Conservation (phyloP, 53 echinoderm and acorn worm genomes). For the Antedon mediterranea region DNA sequence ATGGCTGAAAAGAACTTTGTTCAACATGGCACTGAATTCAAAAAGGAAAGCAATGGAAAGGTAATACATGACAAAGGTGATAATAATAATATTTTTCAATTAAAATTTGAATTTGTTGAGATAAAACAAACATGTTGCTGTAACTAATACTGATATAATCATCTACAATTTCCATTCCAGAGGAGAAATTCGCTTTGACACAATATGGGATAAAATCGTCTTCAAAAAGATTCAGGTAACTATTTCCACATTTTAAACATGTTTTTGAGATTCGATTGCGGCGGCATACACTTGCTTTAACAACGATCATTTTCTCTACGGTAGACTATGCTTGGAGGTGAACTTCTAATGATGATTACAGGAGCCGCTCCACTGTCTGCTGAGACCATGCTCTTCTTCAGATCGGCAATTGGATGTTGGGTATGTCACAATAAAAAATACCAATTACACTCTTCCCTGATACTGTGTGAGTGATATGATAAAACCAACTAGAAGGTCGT, state of each 20-base stretch:
- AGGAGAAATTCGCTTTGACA: slow-evolving; percentile 42
- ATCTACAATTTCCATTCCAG: slow-evolving; percentile 20
- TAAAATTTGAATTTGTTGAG: too few relatives aligned
- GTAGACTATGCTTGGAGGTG: slow-evolving; percentile 37
- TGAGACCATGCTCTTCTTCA: slow-evolving; percentile 58
- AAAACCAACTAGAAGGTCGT: too few relatives aligned
- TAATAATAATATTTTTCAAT: too few relatives aligned
- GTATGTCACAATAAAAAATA: slow-evolving; percentile 10
- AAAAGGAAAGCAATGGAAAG: slow-evolving; percentile 53
- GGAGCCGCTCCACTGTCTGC: slow-evolving; percentile 70
- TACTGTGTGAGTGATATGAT: too few relatives aligned
- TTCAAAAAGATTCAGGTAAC: slow-evolving; percentile 78
- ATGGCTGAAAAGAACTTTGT: slow-evolving; percentile 52
- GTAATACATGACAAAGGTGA: not conserved
- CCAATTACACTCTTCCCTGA: too few relatives aligned
- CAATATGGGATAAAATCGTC: slow-evolving; percentile 68
- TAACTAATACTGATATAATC: too few relatives aligned
- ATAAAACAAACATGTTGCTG: too few relatives aligned
- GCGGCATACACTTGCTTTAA: too few relatives aligned
- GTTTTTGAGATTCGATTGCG: too few relatives aligned
- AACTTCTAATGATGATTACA: slow-evolving; percentile 34
- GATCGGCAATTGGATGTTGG: slow-evolving; percentile 47
- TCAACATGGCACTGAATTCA: slow-evolving; percentile 51
- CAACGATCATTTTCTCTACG: too few relatives aligned
- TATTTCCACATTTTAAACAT: too few relatives aligned